Evolutionary conservation across 1,140 invertebrate genomes (phyloP).

Genomic region (Portunus trituberculatus): DNA sequence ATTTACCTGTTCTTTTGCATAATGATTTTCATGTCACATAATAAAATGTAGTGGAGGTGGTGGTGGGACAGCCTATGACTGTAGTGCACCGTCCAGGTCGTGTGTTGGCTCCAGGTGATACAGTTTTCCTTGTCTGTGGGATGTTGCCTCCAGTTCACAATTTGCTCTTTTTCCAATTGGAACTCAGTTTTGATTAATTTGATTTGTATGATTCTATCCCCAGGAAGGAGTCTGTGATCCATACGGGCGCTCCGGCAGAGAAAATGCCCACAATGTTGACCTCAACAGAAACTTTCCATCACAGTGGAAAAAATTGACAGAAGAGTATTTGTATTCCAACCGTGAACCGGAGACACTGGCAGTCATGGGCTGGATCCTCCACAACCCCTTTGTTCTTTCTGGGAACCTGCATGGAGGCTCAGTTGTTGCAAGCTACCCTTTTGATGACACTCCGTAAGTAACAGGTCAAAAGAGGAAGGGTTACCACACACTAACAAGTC

Average conservation of each 20-base stretch:
- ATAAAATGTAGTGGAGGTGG: not conserved
- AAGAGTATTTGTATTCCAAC: constrained; percentile 77
- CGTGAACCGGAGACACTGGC: constrained; percentile 95
- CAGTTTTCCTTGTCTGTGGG: no score
- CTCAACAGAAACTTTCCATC: constrained; percentile 93
- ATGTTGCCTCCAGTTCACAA: no score
- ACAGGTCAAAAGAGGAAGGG: not conserved
- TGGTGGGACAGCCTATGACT: no score
- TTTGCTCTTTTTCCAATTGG: no score
- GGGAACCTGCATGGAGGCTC: constrained; percentile 96
- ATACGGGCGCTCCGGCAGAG: constrained; percentile 85
- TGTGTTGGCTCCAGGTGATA: no score
- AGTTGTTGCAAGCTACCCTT: constrained; percentile 95
- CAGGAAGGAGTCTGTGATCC: constrained; percentile 91
- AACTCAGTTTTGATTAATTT: no score
- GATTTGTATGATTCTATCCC: constrained; percentile 76
- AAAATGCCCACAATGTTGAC: constrained; percentile 90
- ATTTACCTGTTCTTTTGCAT: not conserved
- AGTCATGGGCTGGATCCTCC: constrained; percentile 93
- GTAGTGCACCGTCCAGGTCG: no score
- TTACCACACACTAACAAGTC: not conserved
- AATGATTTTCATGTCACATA: no score
- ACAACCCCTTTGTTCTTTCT: constrained; percentile 93
- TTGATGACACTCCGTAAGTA: constrained; percentile 87
- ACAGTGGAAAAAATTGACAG: constrained; percentile 64